phyloP scores from a whole-genome alignment of 2,888 invertebrate species.

The Heliconius cydno region DNA sequence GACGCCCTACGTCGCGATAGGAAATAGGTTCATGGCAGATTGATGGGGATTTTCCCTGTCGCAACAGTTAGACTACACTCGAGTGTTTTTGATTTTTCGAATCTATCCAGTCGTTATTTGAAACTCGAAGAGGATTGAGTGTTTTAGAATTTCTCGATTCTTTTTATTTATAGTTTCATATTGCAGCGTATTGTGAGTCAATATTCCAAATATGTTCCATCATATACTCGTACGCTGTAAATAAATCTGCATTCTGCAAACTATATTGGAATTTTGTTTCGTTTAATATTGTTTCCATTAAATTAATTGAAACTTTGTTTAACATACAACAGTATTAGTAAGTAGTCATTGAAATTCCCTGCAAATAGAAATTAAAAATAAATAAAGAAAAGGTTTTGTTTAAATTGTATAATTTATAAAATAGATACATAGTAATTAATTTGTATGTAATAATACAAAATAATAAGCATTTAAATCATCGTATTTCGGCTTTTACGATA shows the following conservation, averaged over 20 bases:
- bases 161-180: constrained; percentile 10
- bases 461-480: neutral
- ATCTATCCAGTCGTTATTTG: constrained; percentile 21
- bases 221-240: neutral
- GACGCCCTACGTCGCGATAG: constrained; percentile 59
- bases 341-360: too few relatives aligned
- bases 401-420: neutral
- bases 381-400: neutral
- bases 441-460: neutral
- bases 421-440: neutral
- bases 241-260: neutral
- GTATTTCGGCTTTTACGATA: neutral
- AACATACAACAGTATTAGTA: neutral
- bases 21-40: constrained; percentile 66
- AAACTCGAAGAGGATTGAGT: constrained; percentile 23
- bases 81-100: constrained; percentile 45
- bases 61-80: constrained; percentile 63
- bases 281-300: neutral
- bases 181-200: constrained; percentile 10
- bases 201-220: constrained; percentile 10
- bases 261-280: neutral
- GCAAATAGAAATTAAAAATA: neutral
- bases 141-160: constrained; percentile 1
- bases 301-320: neutral
- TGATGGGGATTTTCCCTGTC: constrained; percentile 77